These are phyloP conservation scores for Antrozous pallidus DNA, from an alignment of 2,797 vertebrate genomes.

Conservation along the genomic window DNA sequence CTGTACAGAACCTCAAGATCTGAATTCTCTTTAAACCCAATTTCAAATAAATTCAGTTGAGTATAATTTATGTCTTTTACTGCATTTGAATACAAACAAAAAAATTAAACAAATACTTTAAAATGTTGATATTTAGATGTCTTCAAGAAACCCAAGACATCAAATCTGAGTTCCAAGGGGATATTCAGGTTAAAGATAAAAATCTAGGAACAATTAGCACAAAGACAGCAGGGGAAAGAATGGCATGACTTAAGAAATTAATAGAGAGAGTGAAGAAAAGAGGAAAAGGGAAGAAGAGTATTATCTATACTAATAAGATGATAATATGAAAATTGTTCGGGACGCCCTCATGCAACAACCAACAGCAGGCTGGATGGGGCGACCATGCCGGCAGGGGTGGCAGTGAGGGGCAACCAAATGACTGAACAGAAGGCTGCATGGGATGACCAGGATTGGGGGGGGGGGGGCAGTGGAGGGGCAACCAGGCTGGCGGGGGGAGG, in stretches of 20 bases:
- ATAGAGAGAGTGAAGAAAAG: neutral
- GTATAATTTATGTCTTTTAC: neutral
- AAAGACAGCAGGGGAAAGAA: neutral
- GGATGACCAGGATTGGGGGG: too few species aligned
- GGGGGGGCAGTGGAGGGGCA: too few species aligned
- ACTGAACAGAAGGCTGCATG: too few species aligned
- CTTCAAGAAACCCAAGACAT: constrained; percentile 22
- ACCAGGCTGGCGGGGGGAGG: too few species aligned
- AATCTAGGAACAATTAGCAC: neutral
- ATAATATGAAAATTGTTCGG: too few species aligned
- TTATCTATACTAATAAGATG: too few species aligned
- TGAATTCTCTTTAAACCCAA: constrained; percentile 27
- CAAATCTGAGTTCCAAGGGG: neutral
- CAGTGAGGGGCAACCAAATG: too few species aligned
- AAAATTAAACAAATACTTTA: constrained; percentile 26
- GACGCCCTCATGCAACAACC: too few species aligned
- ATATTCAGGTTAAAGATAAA: constrained; percentile 28
- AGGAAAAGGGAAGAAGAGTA: neutral
- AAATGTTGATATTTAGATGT: neutral
- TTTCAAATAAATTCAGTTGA: constrained; percentile 12
- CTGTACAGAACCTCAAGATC: neutral
- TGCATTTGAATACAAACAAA: neutral
- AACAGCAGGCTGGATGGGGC: too few species aligned
- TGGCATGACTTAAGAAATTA: neutral
- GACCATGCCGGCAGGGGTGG: too few species aligned